phyloP scores from a whole-genome alignment of 2,797 vertebrate genomes.

The Xenentodon cancila region DNA sequence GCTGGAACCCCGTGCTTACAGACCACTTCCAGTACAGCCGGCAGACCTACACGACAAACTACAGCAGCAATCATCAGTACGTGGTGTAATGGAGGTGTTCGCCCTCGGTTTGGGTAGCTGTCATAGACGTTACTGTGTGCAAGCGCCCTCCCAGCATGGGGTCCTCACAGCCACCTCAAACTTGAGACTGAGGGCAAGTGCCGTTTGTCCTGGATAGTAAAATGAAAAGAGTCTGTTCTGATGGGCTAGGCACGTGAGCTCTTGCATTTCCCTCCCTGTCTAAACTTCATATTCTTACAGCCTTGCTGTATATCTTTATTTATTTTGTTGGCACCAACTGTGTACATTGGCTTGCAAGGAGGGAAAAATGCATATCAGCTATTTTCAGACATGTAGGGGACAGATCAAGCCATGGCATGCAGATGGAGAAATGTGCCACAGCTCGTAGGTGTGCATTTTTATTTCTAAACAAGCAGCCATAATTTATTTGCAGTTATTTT shows the following conservation, averaged over 20 bases:
- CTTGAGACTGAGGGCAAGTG: conserved; percentile 65
- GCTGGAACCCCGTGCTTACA: conserved; percentile 83
- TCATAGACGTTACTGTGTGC: conserved; percentile 58
- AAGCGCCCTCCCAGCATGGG: conserved; percentile 23
- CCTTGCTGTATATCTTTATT: conserved; percentile 39
- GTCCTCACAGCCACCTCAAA: conserved; percentile 48
- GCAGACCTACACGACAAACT: conserved; percentile 83
- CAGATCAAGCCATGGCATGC: conserved; percentile 6
- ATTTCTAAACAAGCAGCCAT: conserved; percentile 28
- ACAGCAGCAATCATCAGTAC: conserved; percentile 86
- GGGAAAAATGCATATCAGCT: conserved; percentile 13
- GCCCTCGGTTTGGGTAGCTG: conserved; percentile 21
- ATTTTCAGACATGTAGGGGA: conserved; percentile 21
- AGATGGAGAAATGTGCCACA: conserved; percentile 2
- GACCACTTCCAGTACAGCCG: conserved; percentile 94
- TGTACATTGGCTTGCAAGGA: conserved; percentile 3
- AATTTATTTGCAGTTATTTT: neutral
- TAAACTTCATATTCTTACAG: conserved; percentile 34
- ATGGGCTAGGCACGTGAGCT: conserved; percentile 33
- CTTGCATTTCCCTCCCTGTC: conserved; percentile 37
- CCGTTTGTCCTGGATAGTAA: conserved; percentile 40
- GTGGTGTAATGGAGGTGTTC: conserved; percentile 83
- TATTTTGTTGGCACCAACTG: conserved; percentile 34
- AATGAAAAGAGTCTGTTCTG: conserved; percentile 26
- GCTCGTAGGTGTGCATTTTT: conserved; percentile 26